phyloP scores from a whole-genome alignment of 2,888 invertebrate species.

The Ophion obscuratus region DNA sequence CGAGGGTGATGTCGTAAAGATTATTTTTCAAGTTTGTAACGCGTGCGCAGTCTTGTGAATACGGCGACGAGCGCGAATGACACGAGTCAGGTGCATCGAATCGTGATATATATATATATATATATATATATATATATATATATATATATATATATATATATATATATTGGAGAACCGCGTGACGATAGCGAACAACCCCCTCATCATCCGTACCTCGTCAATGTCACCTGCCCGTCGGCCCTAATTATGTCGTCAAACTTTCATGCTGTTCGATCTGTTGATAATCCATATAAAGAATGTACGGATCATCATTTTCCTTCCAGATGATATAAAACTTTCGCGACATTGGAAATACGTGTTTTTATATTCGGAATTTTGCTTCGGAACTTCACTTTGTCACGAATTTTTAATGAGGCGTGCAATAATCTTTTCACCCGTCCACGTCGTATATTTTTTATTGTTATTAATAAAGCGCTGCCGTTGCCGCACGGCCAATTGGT shows the following conservation, averaged over 20 bases:
- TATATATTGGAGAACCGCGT: not conserved
- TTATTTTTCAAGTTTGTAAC: not conserved
- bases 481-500: too few species aligned
- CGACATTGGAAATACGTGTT: not conserved
- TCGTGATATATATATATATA: not conserved
- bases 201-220: slow-evolving; percentile 35
- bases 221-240: slow-evolving; percentile 62
- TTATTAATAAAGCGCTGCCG: not conserved
- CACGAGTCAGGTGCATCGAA: slow-evolving; percentile 47
- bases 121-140: not conserved
- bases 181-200: not conserved
- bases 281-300: slow-evolving; percentile 1
- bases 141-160: too few species aligned
- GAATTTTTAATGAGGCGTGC: not conserved
- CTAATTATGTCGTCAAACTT: slow-evolving; percentile 61
- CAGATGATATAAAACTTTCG: not conserved
- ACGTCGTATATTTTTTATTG: not conserved
- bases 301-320: not conserved
- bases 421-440: not conserved
- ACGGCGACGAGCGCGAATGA: not conserved
- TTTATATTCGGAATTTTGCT: not conserved
- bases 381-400: not conserved
- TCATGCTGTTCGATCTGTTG: slow-evolving; percentile 28
- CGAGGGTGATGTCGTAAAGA: too few species aligned
- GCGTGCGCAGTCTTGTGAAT: not conserved